phyloP scores from a whole-genome alignment of 2,797 vertebrate species.

The Zonotrichia albicollis region DNA sequence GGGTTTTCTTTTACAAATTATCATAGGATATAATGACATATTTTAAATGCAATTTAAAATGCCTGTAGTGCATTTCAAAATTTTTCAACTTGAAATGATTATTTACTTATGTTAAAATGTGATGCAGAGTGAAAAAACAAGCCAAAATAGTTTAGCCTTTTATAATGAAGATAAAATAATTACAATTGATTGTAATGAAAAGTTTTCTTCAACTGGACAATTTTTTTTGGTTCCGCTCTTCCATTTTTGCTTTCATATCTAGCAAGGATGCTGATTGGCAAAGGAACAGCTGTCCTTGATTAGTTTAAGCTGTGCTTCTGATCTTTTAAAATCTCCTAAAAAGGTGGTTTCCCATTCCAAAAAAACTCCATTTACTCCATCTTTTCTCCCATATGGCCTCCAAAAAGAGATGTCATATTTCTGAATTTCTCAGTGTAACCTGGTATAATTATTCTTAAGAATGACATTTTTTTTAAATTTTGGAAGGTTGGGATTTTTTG shows the following conservation, averaged over 20 bases:
- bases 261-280: background rate
- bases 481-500: background rate
- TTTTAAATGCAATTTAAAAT: background rate
- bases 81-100: background rate
- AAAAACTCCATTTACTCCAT: background rate
- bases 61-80: accelerated
- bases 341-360: background rate
- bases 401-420: background rate
- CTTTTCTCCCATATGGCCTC: background rate
- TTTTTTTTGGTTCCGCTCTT: background rate
- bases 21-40: background rate
- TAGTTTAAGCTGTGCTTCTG: background rate
- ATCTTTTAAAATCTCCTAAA: background rate
- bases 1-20: background rate
- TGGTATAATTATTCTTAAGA: background rate
- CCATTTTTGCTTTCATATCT: background rate
- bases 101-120: background rate
- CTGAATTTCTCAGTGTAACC: background rate
- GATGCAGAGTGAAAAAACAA: background rate
- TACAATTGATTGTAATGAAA: background rate
- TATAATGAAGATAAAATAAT: background rate
- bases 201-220: background rate
- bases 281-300: background rate
- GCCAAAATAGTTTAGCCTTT: background rate
- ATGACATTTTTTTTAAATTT: accelerated